Conservation (phyloP, 1,140 invertebrate genomes). For the Drosophila repleta region DNA sequence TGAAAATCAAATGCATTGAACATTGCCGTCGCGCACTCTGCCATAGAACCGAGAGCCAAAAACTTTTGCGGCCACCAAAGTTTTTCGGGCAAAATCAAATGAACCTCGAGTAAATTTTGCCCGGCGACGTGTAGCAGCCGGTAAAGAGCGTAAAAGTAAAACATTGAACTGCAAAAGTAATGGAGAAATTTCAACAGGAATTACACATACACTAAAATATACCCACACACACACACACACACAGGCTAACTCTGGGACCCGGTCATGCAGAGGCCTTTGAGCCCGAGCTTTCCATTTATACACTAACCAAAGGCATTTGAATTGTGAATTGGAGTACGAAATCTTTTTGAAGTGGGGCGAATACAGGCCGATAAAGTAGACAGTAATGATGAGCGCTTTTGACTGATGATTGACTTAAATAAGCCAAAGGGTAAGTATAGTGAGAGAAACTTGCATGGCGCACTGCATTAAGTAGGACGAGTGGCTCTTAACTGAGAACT, state of each 20-base stretch:
- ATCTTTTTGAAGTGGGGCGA: neutral
- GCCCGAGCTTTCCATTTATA: constrained; percentile 27
- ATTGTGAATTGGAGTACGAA: neutral
- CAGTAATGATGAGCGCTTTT: no score
- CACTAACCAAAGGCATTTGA: constrained; percentile 7
- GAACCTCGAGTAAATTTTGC: constrained; percentile 73
- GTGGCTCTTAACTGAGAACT: no score
- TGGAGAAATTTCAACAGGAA: constrained; percentile 76
- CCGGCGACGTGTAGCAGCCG: constrained; percentile 36
- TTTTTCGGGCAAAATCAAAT: constrained; percentile 75
- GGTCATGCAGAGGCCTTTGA: constrained; percentile 30
- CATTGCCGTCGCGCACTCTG: constrained; percentile 25
- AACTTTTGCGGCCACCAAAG: constrained; percentile 80
- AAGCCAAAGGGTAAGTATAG: no score
- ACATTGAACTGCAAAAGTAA: constrained; percentile 79
- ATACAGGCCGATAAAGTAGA: neutral
- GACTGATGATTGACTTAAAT: neutral
- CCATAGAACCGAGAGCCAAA: constrained; percentile 58
- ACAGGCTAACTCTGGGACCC: constrained; percentile 6
- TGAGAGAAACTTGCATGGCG: no score
- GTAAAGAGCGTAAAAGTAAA: constrained; percentile 65
- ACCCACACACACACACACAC: constrained; percentile 18
- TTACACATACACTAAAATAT: constrained; percentile 30
- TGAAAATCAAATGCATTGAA: constrained; percentile 80
- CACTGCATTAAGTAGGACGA: no score